These are phyloP conservation scores for Tinea semifulvella DNA, from an alignment of 2,888 invertebrate species.

Conservation along the genomic window DNA sequence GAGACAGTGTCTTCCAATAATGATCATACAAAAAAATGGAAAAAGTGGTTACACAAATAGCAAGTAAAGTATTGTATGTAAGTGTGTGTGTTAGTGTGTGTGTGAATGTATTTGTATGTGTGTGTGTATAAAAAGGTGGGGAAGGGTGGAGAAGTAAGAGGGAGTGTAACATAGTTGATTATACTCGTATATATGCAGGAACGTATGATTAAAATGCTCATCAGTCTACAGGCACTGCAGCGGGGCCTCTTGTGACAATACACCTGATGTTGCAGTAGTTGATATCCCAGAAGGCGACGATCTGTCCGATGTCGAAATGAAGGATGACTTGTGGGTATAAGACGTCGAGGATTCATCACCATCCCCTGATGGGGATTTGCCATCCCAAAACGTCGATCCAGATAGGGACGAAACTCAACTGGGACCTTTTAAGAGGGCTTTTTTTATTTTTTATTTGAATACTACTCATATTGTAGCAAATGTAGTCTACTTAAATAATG, in stretches of 20 bases:
- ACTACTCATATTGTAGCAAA: too few relatives aligned
- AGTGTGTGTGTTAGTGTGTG: too few relatives aligned
- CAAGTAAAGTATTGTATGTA: too few relatives aligned
- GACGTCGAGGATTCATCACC: conserved; percentile 10
- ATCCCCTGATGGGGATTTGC: conserved; percentile 16
- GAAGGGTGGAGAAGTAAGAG: too few relatives aligned
- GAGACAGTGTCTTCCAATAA: too few relatives aligned
- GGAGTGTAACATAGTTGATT: too few relatives aligned
- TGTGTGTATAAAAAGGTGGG: too few relatives aligned
- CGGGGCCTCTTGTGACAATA: conserved; percentile 17
- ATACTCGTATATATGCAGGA: too few relatives aligned
- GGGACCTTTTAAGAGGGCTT: conserved; percentile 14
- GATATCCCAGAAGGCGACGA: conserved; percentile 20
- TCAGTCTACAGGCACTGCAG: conserved; percentile 18
- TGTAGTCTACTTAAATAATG: too few relatives aligned
- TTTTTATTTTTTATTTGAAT: neutral
- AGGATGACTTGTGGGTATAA: conserved; percentile 14
- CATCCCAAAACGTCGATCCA: conserved; percentile 14
- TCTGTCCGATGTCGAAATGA: conserved; percentile 17
- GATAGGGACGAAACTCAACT: conserved; percentile 13
- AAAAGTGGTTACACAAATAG: too few relatives aligned
- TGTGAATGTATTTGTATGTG: too few relatives aligned
- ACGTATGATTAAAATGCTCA: conserved; percentile 17
- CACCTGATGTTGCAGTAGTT: conserved; percentile 17
- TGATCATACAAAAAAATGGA: too few relatives aligned